phyloP scores from a whole-genome alignment of 1,140 invertebrate genomes.

The Ceratina calcarata region DNA sequence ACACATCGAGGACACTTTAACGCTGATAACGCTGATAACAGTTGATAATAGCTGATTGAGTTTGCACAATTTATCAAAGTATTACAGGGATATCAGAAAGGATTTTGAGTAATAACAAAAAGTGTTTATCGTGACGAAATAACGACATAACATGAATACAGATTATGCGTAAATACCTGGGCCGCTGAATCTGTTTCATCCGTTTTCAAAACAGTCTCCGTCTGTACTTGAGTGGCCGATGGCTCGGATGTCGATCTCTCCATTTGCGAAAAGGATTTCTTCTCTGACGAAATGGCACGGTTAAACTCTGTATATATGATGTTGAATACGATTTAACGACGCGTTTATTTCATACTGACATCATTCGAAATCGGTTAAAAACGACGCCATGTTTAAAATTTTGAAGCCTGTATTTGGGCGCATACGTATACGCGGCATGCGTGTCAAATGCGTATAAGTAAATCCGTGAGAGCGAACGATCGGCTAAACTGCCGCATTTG shows the following conservation, averaged over 20 bases:
- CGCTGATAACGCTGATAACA: not conserved
- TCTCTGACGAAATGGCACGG: not conserved
- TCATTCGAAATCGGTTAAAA: slow-evolving; percentile 35
- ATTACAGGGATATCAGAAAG: not conserved
- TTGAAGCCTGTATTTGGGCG: slow-evolving; percentile 22
- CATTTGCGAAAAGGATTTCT: slow-evolving; percentile 35
- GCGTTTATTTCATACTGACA: slow-evolving; percentile 24
- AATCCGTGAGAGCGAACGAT: slow-evolving; percentile 28
- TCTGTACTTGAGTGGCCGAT: slow-evolving; percentile 66
- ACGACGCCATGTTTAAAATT: slow-evolving; percentile 47
- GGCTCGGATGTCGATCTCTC: slow-evolving; percentile 67
- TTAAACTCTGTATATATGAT: not conserved
- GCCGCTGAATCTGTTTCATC: slow-evolving; percentile 64
- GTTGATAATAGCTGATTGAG: not conserved
- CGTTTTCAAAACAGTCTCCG: slow-evolving; percentile 68
- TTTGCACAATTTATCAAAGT: not conserved
- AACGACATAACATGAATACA: slow-evolving; percentile 24
- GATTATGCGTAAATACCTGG: slow-evolving; percentile 58
- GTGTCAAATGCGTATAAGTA: too few relatives aligned
- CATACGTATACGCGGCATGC: slow-evolving; percentile 29
- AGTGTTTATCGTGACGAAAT: not conserved
- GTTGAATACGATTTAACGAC: slow-evolving; percentile 9
- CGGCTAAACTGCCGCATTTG: slow-evolving; percentile 34
- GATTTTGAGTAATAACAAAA: not conserved
- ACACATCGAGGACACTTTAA: not conserved